Base-by-base conservation (phyloP, 2,888 invertebrate genomes). In the Ditula angustiorana region DNA sequence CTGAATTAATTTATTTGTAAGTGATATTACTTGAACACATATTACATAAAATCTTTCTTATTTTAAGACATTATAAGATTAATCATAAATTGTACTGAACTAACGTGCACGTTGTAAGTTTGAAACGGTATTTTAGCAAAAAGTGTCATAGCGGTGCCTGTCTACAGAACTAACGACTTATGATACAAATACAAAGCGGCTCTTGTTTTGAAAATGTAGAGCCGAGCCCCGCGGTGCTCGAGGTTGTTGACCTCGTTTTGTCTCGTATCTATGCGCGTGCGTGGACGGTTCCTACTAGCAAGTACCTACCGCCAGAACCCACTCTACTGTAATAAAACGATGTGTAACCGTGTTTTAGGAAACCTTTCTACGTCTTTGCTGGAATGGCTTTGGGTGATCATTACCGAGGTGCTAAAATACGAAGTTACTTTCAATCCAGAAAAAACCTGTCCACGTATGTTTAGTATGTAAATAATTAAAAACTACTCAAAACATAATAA, bases 191-290 rank as follows among this genome's bases (percentile, higher is more conserved):
- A 64, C 64, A 59, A 64, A 64, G 64, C 64, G 58, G 64, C 35
- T 59, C 58, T 56, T 59, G 64, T 64, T 64, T 64, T 59, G 53
- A 63, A 63, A 52, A 63, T 59, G 64, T 64, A 59, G 59, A 64
- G 53, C 59, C 46, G 50, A 28, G 58, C 37, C 64, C 64, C 64
- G 46, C 59, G 46, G 44, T 46, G 16, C 26, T 52, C 46, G 64
- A 64, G 64, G 64, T 64, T 46, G 64, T 64, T 37, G 64, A 46
- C 64, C 64, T 53, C 64, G 59, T 53, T 59, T 64, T 47, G 28
- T 26, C 37, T 63, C 53, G 64, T 64, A 59, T 64, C 59, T 64
- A 59, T 59, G 64, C 46, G 59, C 37, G 41, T 33, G 63, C 64
- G 59, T 53, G 53, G 35, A 26, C 49, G 52, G 19, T 21, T 21